Percentiles rank a stretch among this genome's conserved stretches.
Evolutionary conservation across 2,113 vertebrate genomes (phyloP).

Genomic region (Lagenorhynchus albirostris): DNA sequence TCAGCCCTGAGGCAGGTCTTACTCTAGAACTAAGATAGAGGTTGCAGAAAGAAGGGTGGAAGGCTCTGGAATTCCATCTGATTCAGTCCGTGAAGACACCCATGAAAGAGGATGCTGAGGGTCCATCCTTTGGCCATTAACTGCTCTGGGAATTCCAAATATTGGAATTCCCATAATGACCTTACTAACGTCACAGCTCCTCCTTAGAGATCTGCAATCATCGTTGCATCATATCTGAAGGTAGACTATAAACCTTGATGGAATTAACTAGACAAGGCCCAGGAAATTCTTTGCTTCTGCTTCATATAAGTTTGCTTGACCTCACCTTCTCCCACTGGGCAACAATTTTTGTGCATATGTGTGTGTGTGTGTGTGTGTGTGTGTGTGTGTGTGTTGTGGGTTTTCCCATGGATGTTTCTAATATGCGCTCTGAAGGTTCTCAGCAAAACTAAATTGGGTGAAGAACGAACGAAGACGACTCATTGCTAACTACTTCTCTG

Average conservation of each 20-base stretch:
- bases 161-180: neutral
- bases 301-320: neutral
- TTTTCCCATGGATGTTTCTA: neutral
- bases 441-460: neutral
- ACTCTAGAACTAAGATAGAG: neutral
- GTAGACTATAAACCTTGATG: neutral
- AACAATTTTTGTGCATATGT: neutral
- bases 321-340: neutral
- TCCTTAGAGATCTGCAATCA: neutral
- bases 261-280: neutral
- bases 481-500: neutral
- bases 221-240: neutral
- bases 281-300: neutral
- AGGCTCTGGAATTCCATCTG: neutral
- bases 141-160: neutral
- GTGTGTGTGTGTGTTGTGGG: neutral
- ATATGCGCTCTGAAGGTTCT: neutral
- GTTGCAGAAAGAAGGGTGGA: neutral
- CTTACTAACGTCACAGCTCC: neutral
- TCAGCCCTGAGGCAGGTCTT: neutral
- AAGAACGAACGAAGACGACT: conserved; percentile 23
- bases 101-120: neutral
- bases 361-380: neutral
- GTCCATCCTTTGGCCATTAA: neutral
- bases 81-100: neutral